A percentile compares a stretch with the other conserved stretches of the same genome.
Conservation (phyloP, 2,113 vertebrate species). For the Sebastes schlegelii region DNA sequence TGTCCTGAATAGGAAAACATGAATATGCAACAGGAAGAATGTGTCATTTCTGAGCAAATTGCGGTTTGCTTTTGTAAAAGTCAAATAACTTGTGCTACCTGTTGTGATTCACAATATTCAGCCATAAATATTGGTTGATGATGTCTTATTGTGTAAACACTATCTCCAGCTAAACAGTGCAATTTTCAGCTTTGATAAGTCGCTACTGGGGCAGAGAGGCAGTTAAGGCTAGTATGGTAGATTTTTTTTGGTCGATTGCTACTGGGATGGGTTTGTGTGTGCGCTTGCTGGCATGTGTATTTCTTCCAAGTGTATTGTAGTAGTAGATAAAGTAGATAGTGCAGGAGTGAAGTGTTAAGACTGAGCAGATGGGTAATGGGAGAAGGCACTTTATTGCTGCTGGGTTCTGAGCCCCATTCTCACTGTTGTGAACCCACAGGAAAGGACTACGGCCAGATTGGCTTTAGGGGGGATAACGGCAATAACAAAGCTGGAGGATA, state of each 20-base stretch:
- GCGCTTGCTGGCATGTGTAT: neutral
- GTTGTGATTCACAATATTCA: constrained; percentile 32
- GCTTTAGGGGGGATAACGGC: constrained; percentile 51
- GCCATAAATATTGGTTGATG: constrained; percentile 6
- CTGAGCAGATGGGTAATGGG: constrained; percentile 56
- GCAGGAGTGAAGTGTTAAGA: constrained; percentile 55
- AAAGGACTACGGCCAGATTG: constrained; percentile 58
- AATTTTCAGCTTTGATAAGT: constrained; percentile 48
- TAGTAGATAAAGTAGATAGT: constrained; percentile 44
- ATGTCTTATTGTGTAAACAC: constrained; percentile 41
- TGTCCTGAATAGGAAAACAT: constrained; percentile 52
- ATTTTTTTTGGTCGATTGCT: constrained; percentile 33
- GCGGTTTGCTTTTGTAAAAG: constrained; percentile 32
- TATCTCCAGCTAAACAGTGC: constrained; percentile 17
- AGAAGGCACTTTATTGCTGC: constrained; percentile 57
- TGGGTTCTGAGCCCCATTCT: constrained; percentile 36
- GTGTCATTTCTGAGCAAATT: constrained; percentile 39
- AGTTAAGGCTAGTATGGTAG: constrained; percentile 18
- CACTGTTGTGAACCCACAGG: constrained; percentile 27
- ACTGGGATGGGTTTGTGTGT: constrained; percentile 16
- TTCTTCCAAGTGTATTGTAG: constrained; percentile 16
- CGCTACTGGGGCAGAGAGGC: constrained; percentile 10
- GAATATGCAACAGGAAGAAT: constrained; percentile 56
- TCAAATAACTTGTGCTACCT: constrained; percentile 15
- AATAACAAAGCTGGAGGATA: constrained; percentile 59